A percentile compares a stretch with the other conserved stretches of the same genome.
phyloP scores from a whole-genome alignment of 2,888 invertebrate species.

The Brachyopa scutellaris region DNA sequence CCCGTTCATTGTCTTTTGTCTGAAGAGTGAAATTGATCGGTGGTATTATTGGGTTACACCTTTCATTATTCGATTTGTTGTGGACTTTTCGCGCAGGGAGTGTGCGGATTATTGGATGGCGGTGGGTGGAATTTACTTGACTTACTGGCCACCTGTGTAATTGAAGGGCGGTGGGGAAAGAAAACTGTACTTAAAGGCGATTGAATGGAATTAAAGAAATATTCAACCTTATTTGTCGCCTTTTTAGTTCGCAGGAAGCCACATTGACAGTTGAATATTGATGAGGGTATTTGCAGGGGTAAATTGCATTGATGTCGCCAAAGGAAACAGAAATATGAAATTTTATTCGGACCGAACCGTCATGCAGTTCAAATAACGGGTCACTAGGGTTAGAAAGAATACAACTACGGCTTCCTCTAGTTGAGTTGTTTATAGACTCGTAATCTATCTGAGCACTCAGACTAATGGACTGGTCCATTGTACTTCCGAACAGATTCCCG shows the following conservation, averaged over 20 bases:
- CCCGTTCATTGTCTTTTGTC: conserved; percentile 38
- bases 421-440: too few relatives aligned
- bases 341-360: too few relatives aligned
- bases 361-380: too few relatives aligned
- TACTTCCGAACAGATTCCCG: too few relatives aligned
- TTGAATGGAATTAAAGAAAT: conserved; percentile 6
- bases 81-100: conserved; percentile 2
- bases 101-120: background rate
- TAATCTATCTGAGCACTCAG: too few relatives aligned
- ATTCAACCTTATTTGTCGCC: background rate
- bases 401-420: too few relatives aligned
- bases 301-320: too few relatives aligned
- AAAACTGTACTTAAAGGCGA: background rate
- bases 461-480: too few relatives aligned
- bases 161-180: conserved; percentile 28
- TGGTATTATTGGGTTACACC: conserved; percentile 65
- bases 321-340: too few relatives aligned
- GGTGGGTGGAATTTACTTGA: conserved; percentile 23
- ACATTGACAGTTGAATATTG: conserved; percentile 34
- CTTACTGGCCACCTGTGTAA: conserved; percentile 56
- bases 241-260: background rate
- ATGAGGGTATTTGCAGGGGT: too few relatives aligned
- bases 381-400: too few relatives aligned
- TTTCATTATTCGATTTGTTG: conserved; percentile 55
- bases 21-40: conserved; percentile 60